phyloP scores from a whole-genome alignment of 2,113 vertebrate species.

The Lethenteron camtschaticum region DNA sequence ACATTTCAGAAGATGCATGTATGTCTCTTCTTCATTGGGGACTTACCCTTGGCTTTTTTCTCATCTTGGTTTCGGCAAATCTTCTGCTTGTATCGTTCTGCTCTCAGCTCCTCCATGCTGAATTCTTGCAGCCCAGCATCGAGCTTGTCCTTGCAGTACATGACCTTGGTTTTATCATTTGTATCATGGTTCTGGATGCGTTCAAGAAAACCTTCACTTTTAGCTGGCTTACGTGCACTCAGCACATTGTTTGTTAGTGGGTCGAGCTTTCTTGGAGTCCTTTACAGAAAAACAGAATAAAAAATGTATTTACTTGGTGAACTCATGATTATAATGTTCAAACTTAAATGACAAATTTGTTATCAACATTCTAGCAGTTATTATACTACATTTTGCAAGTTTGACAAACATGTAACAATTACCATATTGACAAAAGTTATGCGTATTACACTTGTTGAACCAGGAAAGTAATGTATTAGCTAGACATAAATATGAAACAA shows the following conservation, averaged over 20 bases:
- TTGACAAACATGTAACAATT: too few relatives aligned
- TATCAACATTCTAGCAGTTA: too few relatives aligned
- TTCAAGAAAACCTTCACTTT: conserved; percentile 46
- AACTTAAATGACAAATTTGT: too few relatives aligned
- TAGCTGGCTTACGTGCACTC: conserved; percentile 42
- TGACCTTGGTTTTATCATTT: conserved; percentile 36
- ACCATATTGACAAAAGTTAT: too few relatives aligned
- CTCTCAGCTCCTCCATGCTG: conserved; percentile 72
- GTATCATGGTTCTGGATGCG: conserved; percentile 39
- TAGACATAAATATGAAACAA: too few relatives aligned
- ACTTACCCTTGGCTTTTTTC: too few relatives aligned
- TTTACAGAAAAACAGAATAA: conserved; percentile 14
- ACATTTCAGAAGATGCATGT: too few relatives aligned
- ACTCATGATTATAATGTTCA: too few relatives aligned
- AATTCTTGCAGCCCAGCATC: conserved; percentile 65
- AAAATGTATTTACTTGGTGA: neutral
- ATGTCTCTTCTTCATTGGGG: too few relatives aligned
- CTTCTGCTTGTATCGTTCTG: conserved; percentile 54
- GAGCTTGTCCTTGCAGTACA: conserved; percentile 80
- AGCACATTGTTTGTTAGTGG: conserved; percentile 49
- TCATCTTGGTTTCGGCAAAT: neutral
- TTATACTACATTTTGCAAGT: too few relatives aligned
- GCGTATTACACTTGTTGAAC: too few relatives aligned
- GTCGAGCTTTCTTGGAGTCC: conserved; percentile 87
- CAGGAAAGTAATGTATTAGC: too few relatives aligned